Percentiles rank a stretch among this genome's conserved stretches.
Evolutionary conservation across 1,140 invertebrate genomes (phyloP).

Genomic region (Ceratosolen solmsi): DNA sequence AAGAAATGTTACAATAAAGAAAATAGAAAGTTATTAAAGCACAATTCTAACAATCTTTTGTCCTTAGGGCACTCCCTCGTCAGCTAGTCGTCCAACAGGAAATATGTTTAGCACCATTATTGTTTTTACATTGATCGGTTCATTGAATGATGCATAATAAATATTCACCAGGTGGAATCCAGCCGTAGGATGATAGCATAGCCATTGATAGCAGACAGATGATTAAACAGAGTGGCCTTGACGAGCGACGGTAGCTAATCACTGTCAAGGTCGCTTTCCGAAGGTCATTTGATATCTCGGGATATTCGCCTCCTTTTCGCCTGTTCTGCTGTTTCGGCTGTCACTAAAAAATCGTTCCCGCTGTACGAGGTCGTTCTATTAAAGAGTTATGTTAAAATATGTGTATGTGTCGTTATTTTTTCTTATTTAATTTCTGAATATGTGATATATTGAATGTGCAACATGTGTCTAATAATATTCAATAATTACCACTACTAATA

Average conservation of each 20-base stretch:
- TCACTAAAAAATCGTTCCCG: constrained; percentile 74
- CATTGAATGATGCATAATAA: constrained; percentile 40
- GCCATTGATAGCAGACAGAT: constrained; percentile 67
- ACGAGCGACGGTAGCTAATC: constrained; percentile 74
- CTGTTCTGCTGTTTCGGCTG: constrained; percentile 71
- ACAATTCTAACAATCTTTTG: constrained; percentile 51
- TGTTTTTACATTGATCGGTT: constrained; percentile 2
- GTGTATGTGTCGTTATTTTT: constrained; percentile 17
- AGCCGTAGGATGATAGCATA: constrained; percentile 71
- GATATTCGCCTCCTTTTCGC: constrained; percentile 73
- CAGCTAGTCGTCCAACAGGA: constrained; percentile 58
- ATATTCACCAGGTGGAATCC: constrained; percentile 72
- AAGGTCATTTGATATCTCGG: constrained; percentile 74
- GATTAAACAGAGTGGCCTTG: constrained; percentile 70
- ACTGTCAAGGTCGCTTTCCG: constrained; percentile 74
- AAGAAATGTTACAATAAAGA: constrained; percentile 47
- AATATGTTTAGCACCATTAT: constrained; percentile 67
- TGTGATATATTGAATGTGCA: constrained; percentile 35
- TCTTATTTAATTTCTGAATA: not conserved
- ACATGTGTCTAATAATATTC: not conserved
- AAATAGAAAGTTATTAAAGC: constrained; percentile 28
- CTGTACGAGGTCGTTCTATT: constrained; percentile 72
- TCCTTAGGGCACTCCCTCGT: constrained; percentile 57
- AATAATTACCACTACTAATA: too few relatives aligned
- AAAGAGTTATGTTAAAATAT: constrained; percentile 57